Evolutionary conservation across 1,140 invertebrate species (phyloP).

Genomic region (Pseudomyrmex dendroicus): DNA sequence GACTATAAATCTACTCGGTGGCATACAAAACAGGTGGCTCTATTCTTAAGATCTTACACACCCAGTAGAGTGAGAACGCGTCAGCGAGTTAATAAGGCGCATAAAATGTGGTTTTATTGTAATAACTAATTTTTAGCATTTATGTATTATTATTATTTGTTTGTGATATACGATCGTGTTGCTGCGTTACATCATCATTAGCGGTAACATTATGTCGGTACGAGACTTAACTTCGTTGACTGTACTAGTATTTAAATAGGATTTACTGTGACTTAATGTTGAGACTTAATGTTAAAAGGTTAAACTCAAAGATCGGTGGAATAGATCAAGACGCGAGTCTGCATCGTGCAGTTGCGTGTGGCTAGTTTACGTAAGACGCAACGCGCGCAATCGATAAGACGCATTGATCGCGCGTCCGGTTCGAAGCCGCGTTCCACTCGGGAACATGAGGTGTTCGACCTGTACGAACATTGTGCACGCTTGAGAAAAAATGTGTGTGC

Average conservation of each 20-base stretch:
- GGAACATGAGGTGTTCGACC: background rate
- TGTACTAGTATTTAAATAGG: background rate
- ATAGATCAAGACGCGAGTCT: slow-evolving; percentile 33
- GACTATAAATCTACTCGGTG: slow-evolving; percentile 37
- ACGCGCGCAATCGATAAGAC: background rate
- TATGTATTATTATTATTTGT: slow-evolving; percentile 26
- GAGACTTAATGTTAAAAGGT: slow-evolving; percentile 44
- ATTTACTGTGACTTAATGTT: slow-evolving; percentile 10
- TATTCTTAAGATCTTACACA: slow-evolving; percentile 33
- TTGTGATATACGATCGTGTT: background rate
- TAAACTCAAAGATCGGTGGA: slow-evolving; percentile 43
- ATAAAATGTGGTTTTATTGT: background rate
- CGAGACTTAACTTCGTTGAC: background rate
- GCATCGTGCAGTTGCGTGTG: slow-evolving; percentile 1
- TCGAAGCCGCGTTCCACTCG: no score
- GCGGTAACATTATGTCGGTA: background rate
- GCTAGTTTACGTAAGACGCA: slow-evolving; percentile 11
- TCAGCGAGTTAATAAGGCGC: slow-evolving; percentile 2
- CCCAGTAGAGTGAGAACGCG: background rate
- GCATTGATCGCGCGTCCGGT: slow-evolving; percentile 15
- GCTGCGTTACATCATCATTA: slow-evolving; percentile 14
- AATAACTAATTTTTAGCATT: slow-evolving; percentile 24
- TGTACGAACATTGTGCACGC: background rate
- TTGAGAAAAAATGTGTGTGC: background rate
- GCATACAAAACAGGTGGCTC: slow-evolving; percentile 23